A percentile compares a stretch with the other conserved stretches of the same genome.
These are phyloP conservation scores for Dexiosoma caninum DNA, from an alignment of 2,888 invertebrate genomes.

Conservation along the genomic window DNA sequence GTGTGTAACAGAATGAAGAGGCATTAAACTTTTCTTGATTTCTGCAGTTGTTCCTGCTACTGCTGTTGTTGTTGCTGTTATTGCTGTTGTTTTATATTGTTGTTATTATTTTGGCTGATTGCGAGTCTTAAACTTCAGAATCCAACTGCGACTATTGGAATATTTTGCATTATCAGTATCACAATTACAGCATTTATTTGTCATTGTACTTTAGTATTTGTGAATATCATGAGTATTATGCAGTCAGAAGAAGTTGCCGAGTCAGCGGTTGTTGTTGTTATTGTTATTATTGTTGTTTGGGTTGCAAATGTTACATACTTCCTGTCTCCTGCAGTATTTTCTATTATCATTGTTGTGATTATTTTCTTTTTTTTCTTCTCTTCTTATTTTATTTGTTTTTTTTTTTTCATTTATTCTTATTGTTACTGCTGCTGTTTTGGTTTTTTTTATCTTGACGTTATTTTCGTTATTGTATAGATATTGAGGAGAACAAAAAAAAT, in stretches of 20 bases:
- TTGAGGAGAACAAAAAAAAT: neutral
- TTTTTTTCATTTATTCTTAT: slow-evolving; percentile 3
- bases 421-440: slow-evolving; percentile 12
- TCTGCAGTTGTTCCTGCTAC: neutral
- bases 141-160: slow-evolving; percentile 1
- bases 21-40: slow-evolving; percentile 44
- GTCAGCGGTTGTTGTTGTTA: neutral
- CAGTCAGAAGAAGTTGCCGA: slow-evolving; percentile 5
- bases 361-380: too few species aligned
- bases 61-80: neutral
- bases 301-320: slow-evolving; percentile 57
- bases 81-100: neutral
- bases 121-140: slow-evolving; percentile 35
- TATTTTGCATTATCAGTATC: neutral
- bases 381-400: neutral
- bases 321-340: slow-evolving; percentile 55
- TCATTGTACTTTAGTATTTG: neutral
- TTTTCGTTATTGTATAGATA: slow-evolving; percentile 12
- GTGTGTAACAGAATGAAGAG: neutral
- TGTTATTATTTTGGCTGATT: slow-evolving; percentile 31
- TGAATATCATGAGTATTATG: neutral
- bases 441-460: neutral
- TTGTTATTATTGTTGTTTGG: slow-evolving; percentile 19
- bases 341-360: slow-evolving; percentile 22
- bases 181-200: slow-evolving; percentile 11